These are phyloP conservation scores for Microtus californicus DNA, from an alignment of 2,797 vertebrate species.

Conservation along the genomic window DNA sequence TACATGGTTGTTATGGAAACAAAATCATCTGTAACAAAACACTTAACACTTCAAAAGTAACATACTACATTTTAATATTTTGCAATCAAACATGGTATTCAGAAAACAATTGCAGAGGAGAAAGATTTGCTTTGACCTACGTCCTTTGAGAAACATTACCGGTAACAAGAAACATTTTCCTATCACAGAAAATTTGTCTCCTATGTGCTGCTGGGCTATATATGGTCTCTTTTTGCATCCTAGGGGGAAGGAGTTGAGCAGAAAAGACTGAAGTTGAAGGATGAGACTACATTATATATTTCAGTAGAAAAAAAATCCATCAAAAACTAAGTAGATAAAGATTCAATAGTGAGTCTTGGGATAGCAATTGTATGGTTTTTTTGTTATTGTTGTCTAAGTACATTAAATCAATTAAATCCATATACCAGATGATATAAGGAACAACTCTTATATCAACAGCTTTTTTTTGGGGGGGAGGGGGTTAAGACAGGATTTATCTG, in stretches of 20 bases:
- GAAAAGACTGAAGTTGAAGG: slow-evolving; percentile 73
- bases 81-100: slow-evolving; percentile 55
- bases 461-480: not conserved
- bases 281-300: slow-evolving; percentile 62
- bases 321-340: slow-evolving; percentile 70
- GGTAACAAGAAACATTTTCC: slow-evolving; percentile 76
- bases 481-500: not conserved
- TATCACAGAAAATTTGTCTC: slow-evolving; percentile 77
- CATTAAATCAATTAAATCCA: not conserved
- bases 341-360: slow-evolving; percentile 54
- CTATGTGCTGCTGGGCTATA: slow-evolving; percentile 61
- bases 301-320: slow-evolving; percentile 57
- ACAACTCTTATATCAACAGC: not conserved
- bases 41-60: slow-evolving; percentile 61
- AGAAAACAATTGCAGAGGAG: slow-evolving; percentile 64
- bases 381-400: not conserved
- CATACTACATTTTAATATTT: slow-evolving; percentile 57
- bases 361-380: not conserved
- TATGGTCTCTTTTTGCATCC: slow-evolving; percentile 77
- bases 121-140: slow-evolving; percentile 75
- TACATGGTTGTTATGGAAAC: slow-evolving; percentile 44
- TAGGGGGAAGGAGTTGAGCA: slow-evolving; percentile 67
- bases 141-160: slow-evolving; percentile 79
- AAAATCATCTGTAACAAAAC: slow-evolving; percentile 59
- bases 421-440: slow-evolving; percentile 3